Conservation (phyloP, 2,797 vertebrate genomes). For the Loris lydekkerianus region DNA sequence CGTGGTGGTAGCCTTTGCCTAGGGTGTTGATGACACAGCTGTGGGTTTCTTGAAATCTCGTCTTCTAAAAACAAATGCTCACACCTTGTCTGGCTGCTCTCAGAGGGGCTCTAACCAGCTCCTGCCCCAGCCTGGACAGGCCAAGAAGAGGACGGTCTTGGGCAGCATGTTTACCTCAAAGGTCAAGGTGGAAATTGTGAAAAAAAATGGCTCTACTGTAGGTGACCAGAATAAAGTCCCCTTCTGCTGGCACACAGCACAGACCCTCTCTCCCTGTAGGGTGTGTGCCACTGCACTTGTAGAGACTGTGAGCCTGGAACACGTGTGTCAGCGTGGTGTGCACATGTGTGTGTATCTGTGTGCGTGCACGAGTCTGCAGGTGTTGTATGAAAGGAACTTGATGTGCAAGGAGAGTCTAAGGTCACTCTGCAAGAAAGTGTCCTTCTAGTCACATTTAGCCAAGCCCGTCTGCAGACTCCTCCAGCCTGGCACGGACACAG, state of each 20-base stretch:
- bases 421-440: constrained; percentile 35
- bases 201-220: neutral
- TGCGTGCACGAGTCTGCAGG: neutral
- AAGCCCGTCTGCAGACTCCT: neutral
- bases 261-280: neutral
- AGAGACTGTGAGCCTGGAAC: neutral
- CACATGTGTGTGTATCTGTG: accelerated
- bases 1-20: neutral
- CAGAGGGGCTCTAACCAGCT: neutral
- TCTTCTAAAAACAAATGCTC: neutral
- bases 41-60: neutral
- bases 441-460: constrained; percentile 60
- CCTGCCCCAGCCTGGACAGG: neutral
- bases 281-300: accelerated
- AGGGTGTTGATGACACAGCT: neutral
- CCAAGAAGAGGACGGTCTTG: neutral
- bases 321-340: accelerated
- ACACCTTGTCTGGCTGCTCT: neutral
- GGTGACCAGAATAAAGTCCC: too few relatives aligned
- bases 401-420: neutral
- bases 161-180: neutral
- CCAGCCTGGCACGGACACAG: constrained; percentile 48
- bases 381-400: neutral
- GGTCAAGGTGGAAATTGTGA: neutral
- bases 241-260: neutral